A percentile compares a stretch with the other conserved stretches of the same genome.
Conservation (phyloP, 53 echinoderm and acorn worm species). For the Mesocentrotus franciscanus region DNA sequence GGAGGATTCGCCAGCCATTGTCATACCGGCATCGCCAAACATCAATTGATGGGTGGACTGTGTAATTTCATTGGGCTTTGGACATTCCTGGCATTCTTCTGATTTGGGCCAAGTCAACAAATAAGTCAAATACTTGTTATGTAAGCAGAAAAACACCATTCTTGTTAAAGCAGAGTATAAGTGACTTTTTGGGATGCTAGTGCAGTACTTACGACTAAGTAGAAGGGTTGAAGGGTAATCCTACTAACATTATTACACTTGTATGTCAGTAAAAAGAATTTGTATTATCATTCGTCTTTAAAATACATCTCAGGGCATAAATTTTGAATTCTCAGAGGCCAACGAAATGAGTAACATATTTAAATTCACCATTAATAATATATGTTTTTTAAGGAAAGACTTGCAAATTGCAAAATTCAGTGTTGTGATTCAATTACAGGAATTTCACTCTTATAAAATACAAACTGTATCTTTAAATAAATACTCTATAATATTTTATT, state of each 20-base stretch:
- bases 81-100: conserved; percentile 42
- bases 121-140: conserved; percentile 47
- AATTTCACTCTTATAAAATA: too few species aligned
- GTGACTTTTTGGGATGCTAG: neutral
- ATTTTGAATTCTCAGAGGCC: too few species aligned
- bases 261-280: too few species aligned
- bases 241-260: neutral
- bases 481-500: too few species aligned
- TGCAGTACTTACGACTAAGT: neutral
- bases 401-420: too few species aligned
- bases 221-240: neutral
- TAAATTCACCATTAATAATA: too few species aligned
- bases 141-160: conserved; percentile 32
- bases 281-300: too few species aligned
- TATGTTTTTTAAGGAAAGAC: too few species aligned
- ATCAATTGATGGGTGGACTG: neutral
- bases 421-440: too few species aligned
- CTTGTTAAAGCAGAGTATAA: neutral
- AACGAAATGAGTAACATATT: too few species aligned
- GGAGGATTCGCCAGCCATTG: conserved; percentile 26
- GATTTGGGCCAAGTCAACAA: conserved; percentile 30
- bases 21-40: neutral
- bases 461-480: too few species aligned
- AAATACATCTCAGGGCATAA: too few species aligned
- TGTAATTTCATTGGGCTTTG: conserved; percentile 36